A percentile compares a stretch with the other conserved stretches of the same genome.
Evolutionary conservation across 2,888 invertebrate genomes (phyloP).

Genomic region (Seira ritae): DNA sequence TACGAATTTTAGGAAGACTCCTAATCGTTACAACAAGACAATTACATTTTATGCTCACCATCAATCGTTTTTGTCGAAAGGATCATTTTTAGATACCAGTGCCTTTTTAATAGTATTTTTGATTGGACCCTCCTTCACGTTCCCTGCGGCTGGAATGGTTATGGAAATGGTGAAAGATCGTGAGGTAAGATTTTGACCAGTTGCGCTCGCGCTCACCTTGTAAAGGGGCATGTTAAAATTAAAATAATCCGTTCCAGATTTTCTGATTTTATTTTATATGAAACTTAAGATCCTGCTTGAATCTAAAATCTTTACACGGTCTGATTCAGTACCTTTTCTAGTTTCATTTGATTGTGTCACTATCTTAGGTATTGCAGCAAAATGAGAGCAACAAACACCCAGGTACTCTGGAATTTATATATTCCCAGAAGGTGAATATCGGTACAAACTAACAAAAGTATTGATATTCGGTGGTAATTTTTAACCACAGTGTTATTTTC

Average conservation of each 20-base stretch:
- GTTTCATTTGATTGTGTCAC: conserved; percentile 34
- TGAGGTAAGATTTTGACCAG: conserved; percentile 79
- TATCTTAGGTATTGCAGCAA: too few relatives aligned
- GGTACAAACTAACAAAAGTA: too few relatives aligned
- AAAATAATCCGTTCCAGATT: not conserved
- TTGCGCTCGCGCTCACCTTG: too few relatives aligned
- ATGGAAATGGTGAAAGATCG: conserved; percentile 89
- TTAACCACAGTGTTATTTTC: too few relatives aligned
- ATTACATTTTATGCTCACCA: conserved; percentile 11
- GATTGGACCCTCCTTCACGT: conserved; percentile 87
- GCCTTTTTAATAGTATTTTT: conserved; percentile 86
- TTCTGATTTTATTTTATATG: not conserved
- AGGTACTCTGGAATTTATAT: too few relatives aligned
- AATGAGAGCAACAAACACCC: too few relatives aligned
- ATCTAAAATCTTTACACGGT: not conserved
- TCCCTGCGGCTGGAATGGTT: conserved; percentile 86
- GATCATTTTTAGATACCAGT: conserved; percentile 77
- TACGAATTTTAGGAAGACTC: too few relatives aligned
- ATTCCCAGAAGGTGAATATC: too few relatives aligned
- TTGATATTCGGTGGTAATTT: too few relatives aligned
- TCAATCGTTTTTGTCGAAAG: conserved; percentile 48
- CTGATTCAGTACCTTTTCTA: not conserved
- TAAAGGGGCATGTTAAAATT: too few relatives aligned
- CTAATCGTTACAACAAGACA: too few relatives aligned
- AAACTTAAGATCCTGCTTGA: not conserved